Evolutionary conservation across 2,888 invertebrate genomes (phyloP).

Genomic region (Leptopterna dolabrata): DNA sequence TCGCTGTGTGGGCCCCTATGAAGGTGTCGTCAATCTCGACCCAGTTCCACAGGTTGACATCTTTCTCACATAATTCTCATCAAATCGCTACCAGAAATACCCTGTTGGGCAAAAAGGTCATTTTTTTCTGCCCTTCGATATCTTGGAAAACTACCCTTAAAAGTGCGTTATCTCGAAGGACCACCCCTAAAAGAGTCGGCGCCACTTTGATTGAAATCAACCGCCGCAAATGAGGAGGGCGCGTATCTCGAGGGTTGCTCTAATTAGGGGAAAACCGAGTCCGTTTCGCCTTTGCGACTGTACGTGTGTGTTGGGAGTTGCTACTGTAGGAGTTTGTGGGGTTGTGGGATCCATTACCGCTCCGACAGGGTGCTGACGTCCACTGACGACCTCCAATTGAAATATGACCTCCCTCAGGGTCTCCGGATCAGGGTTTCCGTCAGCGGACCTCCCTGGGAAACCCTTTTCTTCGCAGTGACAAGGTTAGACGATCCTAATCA

Average conservation of each 20-base stretch:
- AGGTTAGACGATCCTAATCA: neutral
- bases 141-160: neutral
- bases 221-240: neutral
- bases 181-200: slow-evolving; percentile 4
- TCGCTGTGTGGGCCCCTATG: too few species aligned
- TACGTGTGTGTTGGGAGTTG: neutral
- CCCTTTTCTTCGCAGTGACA: neutral
- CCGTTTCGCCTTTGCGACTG: neutral
- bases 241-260: neutral
- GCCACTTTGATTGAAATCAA: neutral
- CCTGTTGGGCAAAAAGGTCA: neutral
- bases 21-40: neutral
- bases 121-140: neutral
- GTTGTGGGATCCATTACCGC: neutral
- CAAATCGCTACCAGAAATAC: neutral
- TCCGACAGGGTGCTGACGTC: neutral
- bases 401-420: neutral
- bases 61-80: neutral
- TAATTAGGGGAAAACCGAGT: neutral
- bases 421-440: neutral
- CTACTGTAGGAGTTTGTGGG: neutral
- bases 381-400: neutral
- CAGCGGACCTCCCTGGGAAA: neutral
- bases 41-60: neutral
- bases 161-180: neutral